A percentile compares a stretch with the other conserved stretches of the same genome.
phyloP scores from a whole-genome alignment of 2,888 invertebrate genomes.

The Eupsilia transversa region DNA sequence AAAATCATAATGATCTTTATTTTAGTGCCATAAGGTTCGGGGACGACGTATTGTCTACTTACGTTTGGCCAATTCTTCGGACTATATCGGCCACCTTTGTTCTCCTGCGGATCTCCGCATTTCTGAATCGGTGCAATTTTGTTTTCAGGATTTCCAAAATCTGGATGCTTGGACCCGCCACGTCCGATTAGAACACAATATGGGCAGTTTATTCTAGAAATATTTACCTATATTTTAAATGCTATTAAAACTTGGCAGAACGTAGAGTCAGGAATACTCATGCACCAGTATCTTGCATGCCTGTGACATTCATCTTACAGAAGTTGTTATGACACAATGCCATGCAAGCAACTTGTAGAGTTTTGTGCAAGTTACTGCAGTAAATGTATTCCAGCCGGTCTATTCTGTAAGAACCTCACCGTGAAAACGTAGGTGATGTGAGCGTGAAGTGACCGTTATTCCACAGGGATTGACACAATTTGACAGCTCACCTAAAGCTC shows the following conservation, averaged over 20 bases:
- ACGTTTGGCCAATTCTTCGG: not conserved
- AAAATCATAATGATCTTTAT: not conserved
- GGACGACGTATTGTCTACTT: not conserved
- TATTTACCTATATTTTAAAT: not conserved
- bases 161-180: constrained; percentile 83
- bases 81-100: too few species aligned
- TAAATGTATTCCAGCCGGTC: not conserved
- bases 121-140: not conserved
- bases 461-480: too few species aligned
- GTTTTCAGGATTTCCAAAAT: constrained; percentile 81
- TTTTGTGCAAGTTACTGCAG: not conserved
- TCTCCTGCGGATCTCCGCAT: not conserved
- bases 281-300: too few species aligned
- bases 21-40: not conserved
- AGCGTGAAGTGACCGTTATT: too few species aligned
- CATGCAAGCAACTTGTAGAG: not conserved
- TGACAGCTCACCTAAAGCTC: too few species aligned
- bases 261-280: not conserved
- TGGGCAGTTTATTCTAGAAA: constrained; percentile 68
- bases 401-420: too few species aligned
- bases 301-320: not conserved
- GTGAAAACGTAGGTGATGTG: too few species aligned
- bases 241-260: not conserved
- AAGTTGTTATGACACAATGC: not conserved
- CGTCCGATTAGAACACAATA: constrained; percentile 77